Evolutionary conservation across 2,888 invertebrate genomes (phyloP).

Genomic region (Limnephilus marmoratus): DNA sequence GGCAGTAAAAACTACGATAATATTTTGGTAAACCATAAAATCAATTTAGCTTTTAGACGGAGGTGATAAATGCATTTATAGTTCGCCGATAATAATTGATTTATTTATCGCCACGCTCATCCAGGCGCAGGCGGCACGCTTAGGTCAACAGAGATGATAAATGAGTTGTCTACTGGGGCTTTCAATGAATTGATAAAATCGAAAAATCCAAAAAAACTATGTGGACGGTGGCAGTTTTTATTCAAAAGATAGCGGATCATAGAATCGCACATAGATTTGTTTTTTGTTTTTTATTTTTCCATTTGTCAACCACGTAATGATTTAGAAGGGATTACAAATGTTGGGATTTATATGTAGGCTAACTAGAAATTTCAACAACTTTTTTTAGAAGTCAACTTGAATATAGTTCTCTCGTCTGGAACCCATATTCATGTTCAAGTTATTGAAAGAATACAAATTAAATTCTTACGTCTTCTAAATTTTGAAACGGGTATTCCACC

Average conservation of each 20-base stretch:
- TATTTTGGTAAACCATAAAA: not conserved
- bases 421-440: too few species aligned
- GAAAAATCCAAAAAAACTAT: not conserved
- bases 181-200: not conserved
- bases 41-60: not conserved
- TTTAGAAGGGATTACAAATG: too few species aligned
- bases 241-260: not conserved
- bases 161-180: not conserved
- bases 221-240: not conserved
- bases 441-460: too few species aligned
- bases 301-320: too few species aligned
- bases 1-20: not conserved
- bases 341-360: too few species aligned
- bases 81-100: conserved; percentile 11
- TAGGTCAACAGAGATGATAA: conserved; percentile 28
- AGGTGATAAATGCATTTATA: not conserved
- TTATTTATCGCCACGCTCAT: conserved; percentile 14
- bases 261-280: too few species aligned
- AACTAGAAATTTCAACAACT: too few species aligned
- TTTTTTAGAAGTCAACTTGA: too few species aligned
- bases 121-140: not conserved
- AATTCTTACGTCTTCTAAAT: too few species aligned
- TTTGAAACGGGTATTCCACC: too few species aligned
- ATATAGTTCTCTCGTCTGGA: too few species aligned
- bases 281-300: too few species aligned